Evolutionary conservation across 2,888 invertebrate species (phyloP).

Genomic region (Perithous albicinctus): DNA sequence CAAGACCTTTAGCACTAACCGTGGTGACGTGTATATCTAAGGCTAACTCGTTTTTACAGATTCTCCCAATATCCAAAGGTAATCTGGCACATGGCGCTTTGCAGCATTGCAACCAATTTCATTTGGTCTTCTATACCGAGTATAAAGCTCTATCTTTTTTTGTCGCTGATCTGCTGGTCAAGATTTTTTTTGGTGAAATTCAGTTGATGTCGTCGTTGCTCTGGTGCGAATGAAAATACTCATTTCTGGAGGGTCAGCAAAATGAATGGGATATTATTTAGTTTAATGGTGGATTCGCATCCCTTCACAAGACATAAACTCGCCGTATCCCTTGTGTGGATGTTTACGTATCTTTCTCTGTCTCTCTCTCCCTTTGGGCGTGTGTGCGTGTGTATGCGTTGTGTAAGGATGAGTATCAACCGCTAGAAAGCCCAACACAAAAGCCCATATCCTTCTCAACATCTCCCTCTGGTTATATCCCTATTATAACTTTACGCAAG

Average conservation of each 20-base stretch:
- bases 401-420: slow-evolving; percentile 48
- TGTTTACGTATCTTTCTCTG: slow-evolving; percentile 1
- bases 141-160: background rate
- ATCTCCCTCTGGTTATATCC: slow-evolving; percentile 46
- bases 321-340: slow-evolving; percentile 23
- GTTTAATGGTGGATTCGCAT: slow-evolving; percentile 1
- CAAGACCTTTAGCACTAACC: slow-evolving; percentile 8
- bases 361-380: no score
- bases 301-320: slow-evolving; percentile 51
- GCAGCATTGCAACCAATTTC: slow-evolving; percentile 26
- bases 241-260: slow-evolving; percentile 53
- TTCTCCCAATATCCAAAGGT: slow-evolving; percentile 37
- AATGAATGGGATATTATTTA: slow-evolving; percentile 58
- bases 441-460: slow-evolving; percentile 17
- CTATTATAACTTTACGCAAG: slow-evolving; percentile 59
- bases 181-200: slow-evolving; percentile 5
- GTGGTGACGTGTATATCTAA: background rate
- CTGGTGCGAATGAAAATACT: slow-evolving; percentile 30
- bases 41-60: slow-evolving; percentile 35
- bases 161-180: background rate
- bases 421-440: slow-evolving; percentile 22
- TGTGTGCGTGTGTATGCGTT: background rate
- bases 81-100: slow-evolving; percentile 5
- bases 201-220: slow-evolving; percentile 20
- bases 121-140: slow-evolving; percentile 1